These are phyloP conservation scores for Sphyrna mokarran DNA, from an alignment of 2,113 vertebrate genomes.

Conservation along the genomic window DNA sequence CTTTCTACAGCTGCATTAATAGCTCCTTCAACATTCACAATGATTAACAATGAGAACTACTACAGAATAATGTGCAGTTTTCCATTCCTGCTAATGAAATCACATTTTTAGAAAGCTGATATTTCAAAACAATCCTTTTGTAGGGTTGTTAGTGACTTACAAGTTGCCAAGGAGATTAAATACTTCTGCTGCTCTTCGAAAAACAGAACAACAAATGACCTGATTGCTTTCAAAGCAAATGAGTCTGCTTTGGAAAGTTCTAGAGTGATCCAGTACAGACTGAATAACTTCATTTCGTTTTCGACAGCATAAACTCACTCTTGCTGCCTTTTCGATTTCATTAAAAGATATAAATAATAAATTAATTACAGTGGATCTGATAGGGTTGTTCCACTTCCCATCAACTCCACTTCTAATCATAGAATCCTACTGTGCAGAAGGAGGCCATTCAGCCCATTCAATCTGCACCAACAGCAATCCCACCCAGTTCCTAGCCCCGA, in stretches of 20 bases:
- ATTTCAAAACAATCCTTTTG: not conserved
- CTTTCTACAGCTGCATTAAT: not conserved
- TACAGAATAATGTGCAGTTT: not conserved
- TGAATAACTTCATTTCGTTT: not conserved
- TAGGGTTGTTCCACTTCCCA: not conserved
- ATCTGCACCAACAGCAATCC: too few species aligned
- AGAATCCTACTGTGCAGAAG: not conserved
- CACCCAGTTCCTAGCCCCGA: too few species aligned
- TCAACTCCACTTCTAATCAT: not conserved
- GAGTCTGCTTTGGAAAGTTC: not conserved
- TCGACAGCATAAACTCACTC: not conserved
- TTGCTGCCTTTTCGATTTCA: not conserved
- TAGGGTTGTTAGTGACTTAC: not conserved
- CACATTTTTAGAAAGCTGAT: not conserved
- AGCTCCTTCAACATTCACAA: not conserved
- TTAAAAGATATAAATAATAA: not conserved
- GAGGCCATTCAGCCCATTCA: too few species aligned
- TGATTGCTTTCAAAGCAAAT: not conserved
- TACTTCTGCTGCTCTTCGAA: not conserved
- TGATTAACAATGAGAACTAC: not conserved
- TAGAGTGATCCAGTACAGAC: not conserved
- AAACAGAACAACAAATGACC: not conserved
- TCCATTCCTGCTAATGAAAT: slow-evolving; percentile 16
- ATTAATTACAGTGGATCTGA: not conserved
- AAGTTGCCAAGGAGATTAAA: not conserved